Evolutionary conservation across 1,140 invertebrate species (phyloP), one percentile per base, ranked within the genome.

Genomic region (Heliconius nattereri): DNA sequence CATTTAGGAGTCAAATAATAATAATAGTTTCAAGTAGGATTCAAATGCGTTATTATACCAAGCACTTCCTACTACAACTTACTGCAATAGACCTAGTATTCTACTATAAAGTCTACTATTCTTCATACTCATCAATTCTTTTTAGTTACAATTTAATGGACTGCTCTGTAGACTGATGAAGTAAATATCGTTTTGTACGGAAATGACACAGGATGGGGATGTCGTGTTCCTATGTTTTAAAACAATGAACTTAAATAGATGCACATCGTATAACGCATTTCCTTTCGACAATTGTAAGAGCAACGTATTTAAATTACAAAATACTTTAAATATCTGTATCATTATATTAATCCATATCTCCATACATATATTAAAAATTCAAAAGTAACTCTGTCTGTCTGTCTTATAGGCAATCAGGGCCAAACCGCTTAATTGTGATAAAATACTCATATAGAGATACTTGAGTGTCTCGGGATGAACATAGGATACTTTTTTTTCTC

Each of bases 191-290:
- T 49, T 54, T 73, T 74, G 54, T 49, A 32, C 35, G 54, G 72
- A 45, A 74, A 78, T 70, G 37, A 16, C 16, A 52, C 78, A 78
- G 78, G 78, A 78, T 74, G 72, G 66, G 73, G 78, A 78, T 74
- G 78, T 74, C 52, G 78, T n/a, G 72, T 78, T 74, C 57, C 72
- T 73, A 23, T 66, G 60, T 29, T 66, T 29, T 29, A 66, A 66
- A 66, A 66, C 60, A 66, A 66, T 29, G 23, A 66, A 66, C 23
- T 66, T 66, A 66, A 66, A 66, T 66, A 66, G 60, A 66, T 29
- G 60, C 60, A 29, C 60, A 29, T 66, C 60, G 9, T 66, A 26
- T 29, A 57, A 23, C n/a, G 26, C 60, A 29, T 66, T 66, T 66
- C 60, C 60, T 66, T 66, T 29, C 54, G 9, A 60, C 54, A 60